Evolutionary conservation across 1,140 invertebrate genomes (phyloP), one percentile per base, ranked within the genome.

Genomic region (Odontomachus brunneus): DNA sequence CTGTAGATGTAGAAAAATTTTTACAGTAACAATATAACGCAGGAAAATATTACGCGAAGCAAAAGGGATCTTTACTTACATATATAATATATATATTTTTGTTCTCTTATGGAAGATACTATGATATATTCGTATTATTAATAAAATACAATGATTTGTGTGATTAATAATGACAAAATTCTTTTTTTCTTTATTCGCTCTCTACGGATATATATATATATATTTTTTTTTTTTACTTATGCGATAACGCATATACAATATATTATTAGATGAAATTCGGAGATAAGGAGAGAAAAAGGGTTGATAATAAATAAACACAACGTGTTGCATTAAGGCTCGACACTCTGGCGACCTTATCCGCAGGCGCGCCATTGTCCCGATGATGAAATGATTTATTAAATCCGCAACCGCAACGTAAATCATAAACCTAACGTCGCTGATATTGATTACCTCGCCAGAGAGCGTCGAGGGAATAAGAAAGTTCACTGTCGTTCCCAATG

Each of bases 81-180:
- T 33, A 5, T 80, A 57, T 19, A 57, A 29, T 44, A 44, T 44
- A 44, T 80, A 57, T 19, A 48, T 29, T 57, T 29, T 2, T 48
- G 38, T 15, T 76, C 9, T 78, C 51, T 69, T 48, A 57, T 57
- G 51, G 24, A 57, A 80, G 51, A 71, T 80, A 71, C 24, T 80
- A 48, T 48, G 33, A 71, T 80, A 71, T 80, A 59, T 33, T 80
- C 75, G 71, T 12, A 22, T 80, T 80, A 80, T 80, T 80, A 80
- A 80, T 80, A 80, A 80, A 80, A 80, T 80, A 80, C 65, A 76
- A 53, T 66, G 66, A 80, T 80, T 80, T 80, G 69, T 44, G 9
- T 80, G 65, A 57, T 80, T 80, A 57, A 57, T 80, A 59, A 59
- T 80, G 75, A 78, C 69, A 78, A 69, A 80, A 59, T 71, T 17